Base-by-base conservation (phyloP, 2,113 vertebrate species). In the Archilochus colubris region DNA sequence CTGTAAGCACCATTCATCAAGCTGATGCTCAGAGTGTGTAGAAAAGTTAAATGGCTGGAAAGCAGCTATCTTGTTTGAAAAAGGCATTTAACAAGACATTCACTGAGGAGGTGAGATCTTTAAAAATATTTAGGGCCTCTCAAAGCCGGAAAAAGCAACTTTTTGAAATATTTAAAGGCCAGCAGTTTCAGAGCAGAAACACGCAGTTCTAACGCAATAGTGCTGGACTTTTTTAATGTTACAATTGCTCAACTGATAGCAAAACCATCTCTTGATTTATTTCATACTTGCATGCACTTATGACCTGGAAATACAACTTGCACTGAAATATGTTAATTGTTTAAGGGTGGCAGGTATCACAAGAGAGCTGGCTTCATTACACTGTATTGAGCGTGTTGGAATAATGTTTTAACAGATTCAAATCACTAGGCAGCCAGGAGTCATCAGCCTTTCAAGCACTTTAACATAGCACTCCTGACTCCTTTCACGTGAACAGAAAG, bases 31-130 rank as follows among this genome's bases (percentile, higher is more conserved):
- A 0, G 31, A 68, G 44, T 11, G 33, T 72, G 43, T 27, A 68
- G 75, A 21, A 58, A 91, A 92, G 48, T 83, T 75, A 83, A 86
- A 59, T 74, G 67, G 38, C 74, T 91, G 83, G 84, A 93, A 94
- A 92, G 46, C 51, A 51, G n/a, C 31, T 73, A 27, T 78, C 79
- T 33, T 55, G 43, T 59, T 93, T 27, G 57, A 66, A 82, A 69
- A 68, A 92, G 51, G 20, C 61, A 75, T 36, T 96, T 93, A 89
- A 69, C 13, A 11, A 59, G 68, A 79, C 50, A 48, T 91, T 87
- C 63, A 82, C 69, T 59, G 33, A 55, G 80, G 68, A 79, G 46
- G 67, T 82, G 91, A 73, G 36, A 5, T 88, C 70, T 95, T 94
- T 33, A 88, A 88, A 95, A 81, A 79, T 86, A 72, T 67, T 80